These are phyloP conservation scores for Argentina silus DNA, from an alignment of 2,797 vertebrate genomes.

Conservation along the genomic window DNA sequence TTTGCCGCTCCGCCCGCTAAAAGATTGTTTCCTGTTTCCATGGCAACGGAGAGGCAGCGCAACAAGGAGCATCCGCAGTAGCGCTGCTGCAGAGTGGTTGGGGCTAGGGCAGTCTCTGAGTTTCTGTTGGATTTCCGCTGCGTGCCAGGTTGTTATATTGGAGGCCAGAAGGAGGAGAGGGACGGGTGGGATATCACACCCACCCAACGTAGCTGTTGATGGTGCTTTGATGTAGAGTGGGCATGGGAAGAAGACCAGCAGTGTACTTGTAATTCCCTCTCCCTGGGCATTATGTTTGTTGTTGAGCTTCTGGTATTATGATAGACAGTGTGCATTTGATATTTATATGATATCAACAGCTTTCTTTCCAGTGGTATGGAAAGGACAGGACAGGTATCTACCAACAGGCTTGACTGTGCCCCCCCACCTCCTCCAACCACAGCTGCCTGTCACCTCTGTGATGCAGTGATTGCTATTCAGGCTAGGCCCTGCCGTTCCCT, in stretches of 20 bases:
- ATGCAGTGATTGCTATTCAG: constrained; percentile 52
- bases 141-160: no score
- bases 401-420: background rate
- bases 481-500: constrained; percentile 11
- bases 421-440: constrained; percentile 16
- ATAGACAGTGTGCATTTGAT: background rate
- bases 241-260: no score
- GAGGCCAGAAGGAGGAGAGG: no score
- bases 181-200: no score
- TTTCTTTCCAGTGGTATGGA: constrained; percentile 33
- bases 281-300: constrained; percentile 5
- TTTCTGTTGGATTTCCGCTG: no score
- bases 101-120: no score
- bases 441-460: constrained; percentile 39
- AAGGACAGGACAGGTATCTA: background rate
- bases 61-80: constrained; percentile 8
- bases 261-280: background rate
- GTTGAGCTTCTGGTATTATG: constrained; percentile 27
- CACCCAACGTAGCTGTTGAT: no score
- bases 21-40: constrained; percentile 38
- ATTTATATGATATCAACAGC: no score
- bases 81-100: background rate
- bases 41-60: constrained; percentile 23
- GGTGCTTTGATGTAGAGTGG: no score
- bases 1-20: background rate